These are phyloP conservation scores for Ectobius pallidus DNA, from an alignment of 2,888 invertebrate species.

Conservation along the genomic window DNA sequence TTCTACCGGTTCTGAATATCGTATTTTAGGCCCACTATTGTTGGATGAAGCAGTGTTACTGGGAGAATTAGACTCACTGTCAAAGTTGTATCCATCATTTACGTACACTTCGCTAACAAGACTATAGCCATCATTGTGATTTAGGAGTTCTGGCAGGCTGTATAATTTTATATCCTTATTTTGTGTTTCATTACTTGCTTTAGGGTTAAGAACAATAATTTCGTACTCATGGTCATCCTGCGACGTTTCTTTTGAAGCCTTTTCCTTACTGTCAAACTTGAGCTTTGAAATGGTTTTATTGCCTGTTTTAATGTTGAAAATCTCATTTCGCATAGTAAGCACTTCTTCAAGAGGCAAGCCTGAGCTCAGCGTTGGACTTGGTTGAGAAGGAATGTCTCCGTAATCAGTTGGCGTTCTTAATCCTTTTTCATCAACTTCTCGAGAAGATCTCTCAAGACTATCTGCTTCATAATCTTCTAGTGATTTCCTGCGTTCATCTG, in stretches of 20 bases:
- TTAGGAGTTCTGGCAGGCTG: conserved; percentile 38
- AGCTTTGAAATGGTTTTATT: conserved; percentile 59
- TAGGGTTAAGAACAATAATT: conserved; percentile 50
- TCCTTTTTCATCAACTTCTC: conserved; percentile 56
- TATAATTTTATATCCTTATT: conserved; percentile 44
- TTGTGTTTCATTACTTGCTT: conserved; percentile 47
- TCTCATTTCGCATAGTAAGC: conserved; percentile 76
- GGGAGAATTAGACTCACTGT: conserved; percentile 51
- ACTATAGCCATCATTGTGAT: conserved; percentile 60
- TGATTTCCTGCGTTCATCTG: neutral
- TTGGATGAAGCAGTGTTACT: conserved; percentile 53
- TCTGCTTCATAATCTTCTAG: conserved; percentile 71
- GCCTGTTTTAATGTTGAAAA: conserved; percentile 68
- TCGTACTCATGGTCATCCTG: conserved; percentile 58
- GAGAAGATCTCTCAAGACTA: conserved; percentile 67
- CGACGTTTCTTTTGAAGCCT: conserved; percentile 19
- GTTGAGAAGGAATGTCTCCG: conserved; percentile 69
- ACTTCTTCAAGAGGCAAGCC: conserved; percentile 82
- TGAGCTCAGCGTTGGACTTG: conserved; percentile 74
- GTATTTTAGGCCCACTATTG: conserved; percentile 60
- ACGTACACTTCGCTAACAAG: conserved; percentile 81
- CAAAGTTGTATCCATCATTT: conserved; percentile 68
- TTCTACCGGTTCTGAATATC: conserved; percentile 62
- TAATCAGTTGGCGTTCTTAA: conserved; percentile 66
- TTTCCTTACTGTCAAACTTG: conserved; percentile 22